Evolutionary conservation across 2,888 invertebrate genomes (phyloP), one percentile per base, ranked within the genome.

Genomic region (Clitarchus hookeri): DNA sequence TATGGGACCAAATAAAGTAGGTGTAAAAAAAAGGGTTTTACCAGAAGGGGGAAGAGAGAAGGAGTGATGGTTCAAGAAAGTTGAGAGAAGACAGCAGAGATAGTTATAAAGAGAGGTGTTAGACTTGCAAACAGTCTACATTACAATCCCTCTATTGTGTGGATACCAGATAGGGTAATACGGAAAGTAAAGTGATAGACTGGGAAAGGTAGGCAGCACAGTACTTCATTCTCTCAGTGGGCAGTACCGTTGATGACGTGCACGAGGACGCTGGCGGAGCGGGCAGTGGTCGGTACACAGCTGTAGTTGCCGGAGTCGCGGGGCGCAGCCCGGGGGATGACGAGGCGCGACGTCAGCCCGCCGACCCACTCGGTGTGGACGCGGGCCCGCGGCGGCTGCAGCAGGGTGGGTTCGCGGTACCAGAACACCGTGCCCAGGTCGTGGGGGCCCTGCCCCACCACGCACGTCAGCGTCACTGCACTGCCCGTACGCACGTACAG

Each of bases 401-500:
- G 84, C 83, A 83, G 82, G 36, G 82, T 48, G 44, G 78, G 78
- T 87, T 94, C 95, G 88, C 94, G 94, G 93, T 96, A 97, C 97
- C 97, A 97, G 92, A 96, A 96, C 91, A 97, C 96, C 89, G 96
- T 97, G 89, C 97, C 97, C 90, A 97, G 92, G 91, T 97, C 96
- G 90, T 97, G 97, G 79, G 97, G 97, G 88, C 97, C 97, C 91
- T 97, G 97, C 90, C 96, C 96, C 90, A 97, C 95, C 91, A 96
- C 95, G 91, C 98, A 98, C 92, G 96, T 96, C 89, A 98, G 93
- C 91, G 95, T 95, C 90, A 98, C 97, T 88, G 96, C 96, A 92
- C 97, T 97, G 90, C 97, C 98, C 88, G 96, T 96, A 92, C 97
- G 97, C 90, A 98, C 97, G 93, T 96, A 97, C 90, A 97, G 95